phyloP scores from a whole-genome alignment of 2,888 invertebrate species.

The Melinaea marsaeus region DNA sequence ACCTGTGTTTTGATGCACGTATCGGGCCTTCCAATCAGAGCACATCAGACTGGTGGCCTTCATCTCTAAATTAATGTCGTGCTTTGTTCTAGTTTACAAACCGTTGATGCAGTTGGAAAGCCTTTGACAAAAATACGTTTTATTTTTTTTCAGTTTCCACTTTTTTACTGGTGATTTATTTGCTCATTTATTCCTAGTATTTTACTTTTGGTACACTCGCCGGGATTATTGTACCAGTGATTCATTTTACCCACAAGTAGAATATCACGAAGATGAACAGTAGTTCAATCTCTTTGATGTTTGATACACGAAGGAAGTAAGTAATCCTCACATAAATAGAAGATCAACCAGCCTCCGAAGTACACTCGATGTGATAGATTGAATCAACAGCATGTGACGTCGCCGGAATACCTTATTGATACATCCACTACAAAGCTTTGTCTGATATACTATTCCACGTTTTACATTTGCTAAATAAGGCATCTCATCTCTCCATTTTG shows the following conservation, averaged over 20 bases:
- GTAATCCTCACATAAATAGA: too few relatives aligned
- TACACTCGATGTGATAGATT: conserved; percentile 8
- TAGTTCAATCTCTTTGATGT: too few relatives aligned
- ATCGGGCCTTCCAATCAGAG: conserved; percentile 11
- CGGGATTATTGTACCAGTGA: too few relatives aligned
- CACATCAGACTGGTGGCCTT: conserved; percentile 8
- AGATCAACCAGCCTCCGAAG: not conserved
- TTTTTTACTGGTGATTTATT: too few relatives aligned
- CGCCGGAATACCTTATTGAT: not conserved
- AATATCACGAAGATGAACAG: too few relatives aligned
- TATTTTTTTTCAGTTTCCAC: not conserved
- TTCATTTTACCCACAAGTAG: too few relatives aligned
- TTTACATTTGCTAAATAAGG: conserved; percentile 29
- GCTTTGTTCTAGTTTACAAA: conserved; percentile 12
- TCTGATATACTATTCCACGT: conserved; percentile 25
- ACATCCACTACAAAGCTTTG: conserved; percentile 20
- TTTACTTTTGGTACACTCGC: too few relatives aligned
- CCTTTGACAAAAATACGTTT: conserved; percentile 7
- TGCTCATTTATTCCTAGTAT: too few relatives aligned
- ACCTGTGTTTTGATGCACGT: conserved; percentile 5
- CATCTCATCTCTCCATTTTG: conserved; percentile 18
- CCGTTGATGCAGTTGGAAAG: not conserved
- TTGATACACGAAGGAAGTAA: too few relatives aligned
- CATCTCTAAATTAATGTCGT: conserved; percentile 17
- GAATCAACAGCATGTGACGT: conserved; percentile 1